Conservation (phyloP, 2,797 vertebrate species). For the Falco peregrinus region DNA sequence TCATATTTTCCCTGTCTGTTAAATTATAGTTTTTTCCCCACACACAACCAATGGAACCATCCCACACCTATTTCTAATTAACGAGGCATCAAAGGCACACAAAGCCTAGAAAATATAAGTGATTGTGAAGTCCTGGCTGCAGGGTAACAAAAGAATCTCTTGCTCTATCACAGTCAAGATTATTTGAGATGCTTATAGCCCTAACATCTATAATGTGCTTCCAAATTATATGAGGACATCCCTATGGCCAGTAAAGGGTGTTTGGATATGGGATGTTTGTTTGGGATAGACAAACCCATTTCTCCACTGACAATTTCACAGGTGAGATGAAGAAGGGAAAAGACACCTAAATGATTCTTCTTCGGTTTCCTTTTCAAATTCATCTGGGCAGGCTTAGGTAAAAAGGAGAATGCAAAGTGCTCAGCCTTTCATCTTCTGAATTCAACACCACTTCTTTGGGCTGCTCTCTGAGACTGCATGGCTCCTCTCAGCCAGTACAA, state of each 20-base stretch:
- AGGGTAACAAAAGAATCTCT: background rate
- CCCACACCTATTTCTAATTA: background rate
- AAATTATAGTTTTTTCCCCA: background rate
- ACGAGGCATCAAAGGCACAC: background rate
- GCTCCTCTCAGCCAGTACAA: constrained; percentile 22
- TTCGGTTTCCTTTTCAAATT: background rate
- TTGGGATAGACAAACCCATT: background rate
- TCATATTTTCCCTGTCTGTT: background rate
- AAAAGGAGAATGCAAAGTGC: background rate
- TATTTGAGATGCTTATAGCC: background rate
- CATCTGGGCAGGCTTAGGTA: background rate
- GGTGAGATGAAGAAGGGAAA: background rate
- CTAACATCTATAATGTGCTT: background rate
- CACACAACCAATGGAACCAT: background rate
- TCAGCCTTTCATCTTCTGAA: constrained; percentile 17
- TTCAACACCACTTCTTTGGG: constrained; percentile 2
- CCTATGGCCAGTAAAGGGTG: background rate
- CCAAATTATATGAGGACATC: background rate
- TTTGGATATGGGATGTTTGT: background rate
- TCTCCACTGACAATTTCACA: background rate
- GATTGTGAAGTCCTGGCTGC: background rate
- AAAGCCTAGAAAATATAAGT: background rate
- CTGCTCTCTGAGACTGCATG: background rate
- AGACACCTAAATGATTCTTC: background rate
- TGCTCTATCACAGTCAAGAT: background rate